A percentile compares a stretch with the other conserved stretches of the same genome.
These are phyloP conservation scores for Tachystola acroxantha DNA, from an alignment of 2,888 invertebrate species.

Conservation along the genomic window DNA sequence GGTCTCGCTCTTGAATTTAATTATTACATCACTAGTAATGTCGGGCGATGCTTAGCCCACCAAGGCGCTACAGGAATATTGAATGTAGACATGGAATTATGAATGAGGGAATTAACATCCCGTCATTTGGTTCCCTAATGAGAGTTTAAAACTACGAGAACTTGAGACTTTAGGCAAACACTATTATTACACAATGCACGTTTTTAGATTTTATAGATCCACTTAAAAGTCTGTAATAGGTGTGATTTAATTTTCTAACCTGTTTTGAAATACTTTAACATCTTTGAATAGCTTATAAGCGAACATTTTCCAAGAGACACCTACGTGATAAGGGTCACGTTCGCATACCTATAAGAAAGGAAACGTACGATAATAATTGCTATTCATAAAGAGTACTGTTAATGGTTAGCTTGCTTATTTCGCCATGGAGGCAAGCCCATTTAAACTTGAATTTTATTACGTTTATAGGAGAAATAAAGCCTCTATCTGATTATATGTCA, in stretches of 20 bases:
- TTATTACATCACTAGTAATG: neutral
- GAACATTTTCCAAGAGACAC: neutral
- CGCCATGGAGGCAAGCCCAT: conserved; percentile 17
- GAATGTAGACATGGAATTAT: conserved; percentile 21
- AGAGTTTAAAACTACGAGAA: neutral
- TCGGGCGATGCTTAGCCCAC: conserved; percentile 12
- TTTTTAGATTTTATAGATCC: neutral
- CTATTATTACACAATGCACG: too few relatives aligned
- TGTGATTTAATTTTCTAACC: neutral
- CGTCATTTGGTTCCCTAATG: neutral
- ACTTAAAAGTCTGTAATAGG: neutral
- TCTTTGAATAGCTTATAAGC: neutral
- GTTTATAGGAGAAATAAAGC: conserved; percentile 35
- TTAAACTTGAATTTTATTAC: conserved; percentile 25
- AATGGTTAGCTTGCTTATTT: conserved; percentile 13
- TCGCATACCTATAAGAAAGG: neutral
- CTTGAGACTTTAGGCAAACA: neutral
- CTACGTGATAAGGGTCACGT: conserved; percentile 8
- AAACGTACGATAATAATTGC: conserved; percentile 2
- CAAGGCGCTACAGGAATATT: conserved; percentile 1
- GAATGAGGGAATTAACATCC: conserved; percentile 8
- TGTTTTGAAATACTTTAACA: neutral
- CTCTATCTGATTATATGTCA: conserved; percentile 17
- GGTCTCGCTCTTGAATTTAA: neutral
- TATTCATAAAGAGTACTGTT: conserved; percentile 10